phyloP scores from a whole-genome alignment of 2,797 vertebrate genomes.

The Cynopterus sphinx region DNA sequence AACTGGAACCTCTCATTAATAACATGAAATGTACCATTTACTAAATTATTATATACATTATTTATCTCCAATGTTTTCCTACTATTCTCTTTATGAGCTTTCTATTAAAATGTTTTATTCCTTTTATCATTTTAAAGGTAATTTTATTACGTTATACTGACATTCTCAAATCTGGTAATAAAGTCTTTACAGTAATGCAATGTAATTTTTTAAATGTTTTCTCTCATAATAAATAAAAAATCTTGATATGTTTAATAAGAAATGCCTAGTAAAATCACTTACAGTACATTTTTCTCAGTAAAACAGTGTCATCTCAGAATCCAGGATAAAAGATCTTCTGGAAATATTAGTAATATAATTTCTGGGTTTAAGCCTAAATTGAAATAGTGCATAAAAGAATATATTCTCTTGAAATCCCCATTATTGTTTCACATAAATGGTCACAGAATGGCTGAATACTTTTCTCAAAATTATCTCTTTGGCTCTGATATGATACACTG shows the following conservation, averaged over 20 bases:
- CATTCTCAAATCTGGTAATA: neutral
- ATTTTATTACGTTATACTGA: neutral
- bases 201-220: neutral
- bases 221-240: conserved; percentile 4
- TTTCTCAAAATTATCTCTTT: neutral
- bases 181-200: neutral
- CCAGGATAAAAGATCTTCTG: neutral
- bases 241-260: neutral
- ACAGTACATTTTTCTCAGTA: neutral
- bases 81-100: neutral
- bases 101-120: neutral
- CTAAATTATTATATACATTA: neutral
- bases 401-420: neutral
- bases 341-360: conserved; percentile 15
- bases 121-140: neutral
- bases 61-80: neutral
- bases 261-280: neutral
- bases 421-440: conserved; percentile 36
- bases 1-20: neutral
- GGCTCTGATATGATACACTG: neutral
- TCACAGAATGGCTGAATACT: neutral
- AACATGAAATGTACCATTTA: neutral
- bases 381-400: neutral
- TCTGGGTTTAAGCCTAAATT: neutral
- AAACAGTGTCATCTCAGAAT: neutral